These are phyloP conservation scores for Plecturocebus donacophilus DNA, from an alignment of 2,113 vertebrate species.

Conservation along the genomic window DNA sequence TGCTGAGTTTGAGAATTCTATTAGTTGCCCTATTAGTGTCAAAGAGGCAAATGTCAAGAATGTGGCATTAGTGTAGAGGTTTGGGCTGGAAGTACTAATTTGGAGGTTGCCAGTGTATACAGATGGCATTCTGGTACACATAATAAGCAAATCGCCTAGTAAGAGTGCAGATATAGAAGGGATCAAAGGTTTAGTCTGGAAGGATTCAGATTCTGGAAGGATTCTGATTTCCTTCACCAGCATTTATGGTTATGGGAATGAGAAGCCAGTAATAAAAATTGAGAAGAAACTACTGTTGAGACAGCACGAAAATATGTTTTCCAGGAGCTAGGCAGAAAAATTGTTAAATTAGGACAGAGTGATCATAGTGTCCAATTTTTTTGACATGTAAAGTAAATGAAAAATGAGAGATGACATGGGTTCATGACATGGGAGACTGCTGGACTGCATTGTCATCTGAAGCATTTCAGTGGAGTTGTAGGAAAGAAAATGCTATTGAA, in stretches of 20 bases:
- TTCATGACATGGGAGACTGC: neutral
- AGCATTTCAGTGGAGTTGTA: neutral
- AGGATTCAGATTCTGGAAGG: no score
- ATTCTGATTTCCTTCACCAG: no score
- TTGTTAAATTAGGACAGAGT: neutral
- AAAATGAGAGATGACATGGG: neutral
- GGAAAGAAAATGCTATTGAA: neutral
- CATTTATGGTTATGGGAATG: neutral
- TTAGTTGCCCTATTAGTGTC: neutral
- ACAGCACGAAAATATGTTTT: neutral
- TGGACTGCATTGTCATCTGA: neutral
- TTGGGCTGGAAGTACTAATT: neutral
- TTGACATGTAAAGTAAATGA: neutral
- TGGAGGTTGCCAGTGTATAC: neutral
- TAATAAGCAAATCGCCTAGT: neutral
- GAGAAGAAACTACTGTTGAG: neutral
- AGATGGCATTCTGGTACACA: neutral
- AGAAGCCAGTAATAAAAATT: neutral
- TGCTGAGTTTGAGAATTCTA: neutral
- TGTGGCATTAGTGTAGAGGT: neutral
- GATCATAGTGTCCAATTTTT: neutral
- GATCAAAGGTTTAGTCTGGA: neutral
- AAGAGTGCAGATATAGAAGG: neutral
- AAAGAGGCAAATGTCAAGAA: neutral
- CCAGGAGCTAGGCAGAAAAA: neutral